Evolutionary conservation across 1,140 invertebrate species (phyloP), one percentile per base, ranked within the genome.

Genomic region (Trachymyrmex septentrionalis): DNA sequence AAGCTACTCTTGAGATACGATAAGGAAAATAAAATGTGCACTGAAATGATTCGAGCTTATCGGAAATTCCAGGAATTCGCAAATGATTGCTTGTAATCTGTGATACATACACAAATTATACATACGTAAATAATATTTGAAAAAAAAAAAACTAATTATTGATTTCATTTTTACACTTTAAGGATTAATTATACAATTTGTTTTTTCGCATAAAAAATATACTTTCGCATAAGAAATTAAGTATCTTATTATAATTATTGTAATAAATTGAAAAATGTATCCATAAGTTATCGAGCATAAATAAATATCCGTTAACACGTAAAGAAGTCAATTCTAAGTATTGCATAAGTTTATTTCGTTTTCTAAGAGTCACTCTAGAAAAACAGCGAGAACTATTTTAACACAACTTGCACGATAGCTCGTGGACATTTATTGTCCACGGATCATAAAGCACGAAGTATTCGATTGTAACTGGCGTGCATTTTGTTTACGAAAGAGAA

Each of bases 371-470:
- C 44, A 7, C 9, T 57, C 16, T 16, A 30, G 38, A 16, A 34
- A n/a, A 57, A 44, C 53, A 59, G 24, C 14, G 38, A 61, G 38
- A 44, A 19, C 24, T 30, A 73, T 73, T 73, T 72, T 48, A 55
- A 44, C 19, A 44, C 21, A n/a, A 19, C 12, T 73, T 59, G 34
- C 38, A 30, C 75, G 80, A 75, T 82, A 85, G 72, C 78, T 76
- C 75, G 63, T 53, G 72, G 81, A 76, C 75, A 89, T 88, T 91
- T 85, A 91, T 85, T 81, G 86, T 88, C 77, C 84, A 89, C 81
- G 87, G 87, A 85, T 89, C 92, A 88, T 92, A 92, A 93, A 94
- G 81, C 89, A 92, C 88, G 30, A 88, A 91, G 89, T 91, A 93
- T 93, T 80, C 82, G 57, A 91, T 90, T 73, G 90, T 63, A 81